Evolutionary conservation across 1,140 invertebrate genomes (phyloP).

Genomic region (Saccostrea echinata): DNA sequence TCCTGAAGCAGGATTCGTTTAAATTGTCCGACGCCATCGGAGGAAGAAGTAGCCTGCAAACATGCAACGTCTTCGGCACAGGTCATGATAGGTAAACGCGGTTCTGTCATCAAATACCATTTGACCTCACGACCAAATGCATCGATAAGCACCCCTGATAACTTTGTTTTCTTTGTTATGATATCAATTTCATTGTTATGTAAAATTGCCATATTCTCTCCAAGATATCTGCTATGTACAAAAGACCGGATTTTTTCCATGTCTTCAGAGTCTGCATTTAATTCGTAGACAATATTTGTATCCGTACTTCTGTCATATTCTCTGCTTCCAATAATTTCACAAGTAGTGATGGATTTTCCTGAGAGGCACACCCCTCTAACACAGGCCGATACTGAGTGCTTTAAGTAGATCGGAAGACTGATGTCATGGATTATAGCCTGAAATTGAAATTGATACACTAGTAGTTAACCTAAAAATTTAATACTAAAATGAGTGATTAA

Average conservation of each 20-base stretch:
- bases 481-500: no score
- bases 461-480: no score
- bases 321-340: neutral
- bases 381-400: neutral
- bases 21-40: conserved; percentile 38
- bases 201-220: neutral
- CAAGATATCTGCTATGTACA: neutral
- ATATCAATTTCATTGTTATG: conserved; percentile 1
- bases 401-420: no score
- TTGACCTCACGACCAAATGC: neutral
- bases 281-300: neutral
- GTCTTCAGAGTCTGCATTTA: neutral
- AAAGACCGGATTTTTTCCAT: neutral
- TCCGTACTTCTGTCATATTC: neutral
- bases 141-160: neutral
- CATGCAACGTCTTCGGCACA: conserved; percentile 45
- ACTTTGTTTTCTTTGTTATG: neutral
- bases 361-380: neutral
- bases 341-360: neutral
- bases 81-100: neutral
- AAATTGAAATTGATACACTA: no score
- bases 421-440: no score
- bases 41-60: neutral
- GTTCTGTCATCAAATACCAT: conserved; percentile 54
- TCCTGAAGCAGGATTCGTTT: neutral